A percentile compares a stretch with the other conserved stretches of the same genome.
Evolutionary conservation across 2,113 vertebrate species (phyloP).

Genomic region (Pelobates fuscus): DNA sequence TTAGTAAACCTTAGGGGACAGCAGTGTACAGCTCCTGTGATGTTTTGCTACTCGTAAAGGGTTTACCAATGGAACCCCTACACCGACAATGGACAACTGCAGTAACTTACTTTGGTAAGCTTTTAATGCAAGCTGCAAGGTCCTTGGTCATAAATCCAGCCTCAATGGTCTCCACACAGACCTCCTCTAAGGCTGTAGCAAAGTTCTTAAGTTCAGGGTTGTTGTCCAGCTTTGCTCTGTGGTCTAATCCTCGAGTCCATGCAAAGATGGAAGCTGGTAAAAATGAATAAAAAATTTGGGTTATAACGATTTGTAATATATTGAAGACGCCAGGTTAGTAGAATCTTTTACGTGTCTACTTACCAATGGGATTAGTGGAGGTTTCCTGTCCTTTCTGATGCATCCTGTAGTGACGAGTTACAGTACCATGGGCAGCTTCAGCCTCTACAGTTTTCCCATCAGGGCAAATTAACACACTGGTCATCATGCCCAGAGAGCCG

Average conservation of each 20-base stretch:
- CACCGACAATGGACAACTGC: no score
- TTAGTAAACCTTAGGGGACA: no score
- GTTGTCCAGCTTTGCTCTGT: conserved; percentile 89
- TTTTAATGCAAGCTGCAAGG: conserved; percentile 94
- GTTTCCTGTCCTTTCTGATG: conserved; percentile 97
- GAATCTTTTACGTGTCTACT: conserved; percentile 24
- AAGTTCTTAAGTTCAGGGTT: conserved; percentile 82
- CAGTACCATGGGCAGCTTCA: conserved; percentile 94
- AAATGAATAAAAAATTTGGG: background rate
- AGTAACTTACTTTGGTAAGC: conserved; percentile 89
- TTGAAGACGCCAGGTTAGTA: background rate
- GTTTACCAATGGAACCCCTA: no score
- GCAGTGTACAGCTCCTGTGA: no score
- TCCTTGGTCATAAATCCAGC: conserved; percentile 98
- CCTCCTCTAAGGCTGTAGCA: conserved; percentile 83
- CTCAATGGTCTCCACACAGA: conserved; percentile 95
- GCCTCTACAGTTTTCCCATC: conserved; percentile 95
- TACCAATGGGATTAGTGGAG: conserved; percentile 97
- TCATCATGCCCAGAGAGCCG: conserved; percentile 98
- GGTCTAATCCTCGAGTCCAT: conserved; percentile 90
- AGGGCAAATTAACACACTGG: conserved; percentile 92
- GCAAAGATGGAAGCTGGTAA: conserved; percentile 95
- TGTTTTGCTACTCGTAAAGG: no score
- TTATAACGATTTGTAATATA: background rate
- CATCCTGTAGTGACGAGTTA: conserved; percentile 93